These are phyloP conservation scores for Brachyrhaphis roseni DNA, from an alignment of 2,797 vertebrate genomes.

Conservation along the genomic window DNA sequence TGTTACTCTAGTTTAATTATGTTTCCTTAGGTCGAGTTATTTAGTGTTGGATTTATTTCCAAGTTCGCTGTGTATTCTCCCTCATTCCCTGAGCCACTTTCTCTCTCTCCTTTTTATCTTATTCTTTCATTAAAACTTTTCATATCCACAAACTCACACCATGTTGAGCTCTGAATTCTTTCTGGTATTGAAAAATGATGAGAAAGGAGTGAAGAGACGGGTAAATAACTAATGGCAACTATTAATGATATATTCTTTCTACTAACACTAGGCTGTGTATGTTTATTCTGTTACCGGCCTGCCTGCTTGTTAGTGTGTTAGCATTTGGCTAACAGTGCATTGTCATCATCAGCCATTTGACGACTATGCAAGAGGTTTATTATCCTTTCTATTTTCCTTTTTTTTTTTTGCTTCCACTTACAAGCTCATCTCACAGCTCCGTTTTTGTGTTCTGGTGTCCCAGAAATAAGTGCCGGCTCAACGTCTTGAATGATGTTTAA, in stretches of 20 bases:
- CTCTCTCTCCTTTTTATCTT: no score
- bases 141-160: no score
- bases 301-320: background rate
- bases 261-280: background rate
- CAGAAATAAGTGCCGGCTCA: background rate
- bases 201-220: background rate
- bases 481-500: background rate
- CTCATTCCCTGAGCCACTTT: no score
- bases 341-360: background rate
- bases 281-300: background rate
- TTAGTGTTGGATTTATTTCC: no score
- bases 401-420: background rate
- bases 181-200: background rate
- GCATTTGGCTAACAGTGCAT: background rate
- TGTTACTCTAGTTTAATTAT: no score
- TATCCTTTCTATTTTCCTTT: background rate
- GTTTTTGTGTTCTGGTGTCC: background rate
- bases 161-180: background rate
- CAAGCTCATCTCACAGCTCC: background rate
- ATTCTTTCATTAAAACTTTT: no score
- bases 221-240: background rate
- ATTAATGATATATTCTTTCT: background rate
- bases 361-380: background rate
- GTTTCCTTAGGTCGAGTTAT: no score
- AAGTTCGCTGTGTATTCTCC: no score